These are phyloP conservation scores for Alloscopus bannaensis DNA, from an alignment of 2,888 invertebrate species.

Conservation along the genomic window DNA sequence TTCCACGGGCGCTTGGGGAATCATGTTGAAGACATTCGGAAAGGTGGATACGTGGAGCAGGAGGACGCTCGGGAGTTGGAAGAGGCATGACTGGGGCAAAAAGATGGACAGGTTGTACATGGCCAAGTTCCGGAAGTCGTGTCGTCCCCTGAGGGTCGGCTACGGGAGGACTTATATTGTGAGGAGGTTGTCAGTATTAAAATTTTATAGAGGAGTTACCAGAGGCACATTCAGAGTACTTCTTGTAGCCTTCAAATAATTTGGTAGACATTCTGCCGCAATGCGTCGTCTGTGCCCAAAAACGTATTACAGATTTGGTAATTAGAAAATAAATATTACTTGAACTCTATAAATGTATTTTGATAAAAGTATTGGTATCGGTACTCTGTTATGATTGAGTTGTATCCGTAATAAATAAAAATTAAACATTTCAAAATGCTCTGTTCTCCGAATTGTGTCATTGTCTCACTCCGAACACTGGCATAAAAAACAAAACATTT, in stretches of 20 bases:
- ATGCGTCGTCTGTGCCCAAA: too few relatives aligned
- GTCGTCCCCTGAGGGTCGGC: conserved; percentile 7
- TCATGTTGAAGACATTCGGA: conserved; percentile 14
- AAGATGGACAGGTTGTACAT: conserved; percentile 15
- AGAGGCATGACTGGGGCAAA: conserved; percentile 21
- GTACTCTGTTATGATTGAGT: too few relatives aligned
- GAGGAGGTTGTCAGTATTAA: conserved; percentile 16
- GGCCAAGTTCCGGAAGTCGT: conserved; percentile 21
- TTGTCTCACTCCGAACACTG: too few relatives aligned
- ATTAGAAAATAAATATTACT: too few relatives aligned
- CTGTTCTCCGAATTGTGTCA: too few relatives aligned
- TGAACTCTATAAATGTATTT: too few relatives aligned
- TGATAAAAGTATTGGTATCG: too few relatives aligned
- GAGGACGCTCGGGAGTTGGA: conserved; percentile 25
- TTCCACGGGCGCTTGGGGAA: neutral
- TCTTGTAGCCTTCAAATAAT: neutral
- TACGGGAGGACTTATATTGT: conserved; percentile 20
- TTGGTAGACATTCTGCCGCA: too few relatives aligned
- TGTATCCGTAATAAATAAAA: too few relatives aligned
- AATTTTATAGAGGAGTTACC: conserved; percentile 10
- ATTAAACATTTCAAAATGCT: too few relatives aligned
- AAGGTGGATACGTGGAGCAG: conserved; percentile 9
- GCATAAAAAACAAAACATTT: too few relatives aligned
- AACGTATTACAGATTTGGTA: too few relatives aligned
- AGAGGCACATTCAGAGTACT: conserved; percentile 38